phyloP scores from a whole-genome alignment of 2,888 invertebrate genomes.

The Notocelia uddmanniana region DNA sequence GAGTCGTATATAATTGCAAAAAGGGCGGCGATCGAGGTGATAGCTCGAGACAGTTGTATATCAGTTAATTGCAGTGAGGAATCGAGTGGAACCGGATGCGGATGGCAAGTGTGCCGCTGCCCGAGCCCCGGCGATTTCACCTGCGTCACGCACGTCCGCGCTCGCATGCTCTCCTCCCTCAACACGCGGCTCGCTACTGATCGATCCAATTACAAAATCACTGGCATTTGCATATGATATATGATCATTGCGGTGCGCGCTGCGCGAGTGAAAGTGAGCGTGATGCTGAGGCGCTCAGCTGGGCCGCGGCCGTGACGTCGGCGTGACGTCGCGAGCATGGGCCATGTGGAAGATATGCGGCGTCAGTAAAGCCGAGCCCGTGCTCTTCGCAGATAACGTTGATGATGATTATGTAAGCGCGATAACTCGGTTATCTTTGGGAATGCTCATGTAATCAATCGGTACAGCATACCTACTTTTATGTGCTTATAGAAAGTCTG shows the following conservation, averaged over 20 bases:
- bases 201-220: slow-evolving; percentile 70
- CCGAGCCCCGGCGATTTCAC: slow-evolving; percentile 75
- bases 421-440: slow-evolving; percentile 49
- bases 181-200: slow-evolving; percentile 53
- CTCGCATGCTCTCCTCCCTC: slow-evolving; percentile 65
- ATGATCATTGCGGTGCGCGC: slow-evolving; percentile 37
- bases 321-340: slow-evolving; percentile 66
- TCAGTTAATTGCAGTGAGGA: slow-evolving; percentile 45
- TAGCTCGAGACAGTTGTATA: slow-evolving; percentile 32
- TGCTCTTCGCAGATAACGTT: slow-evolving; percentile 69
- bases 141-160: slow-evolving; percentile 78
- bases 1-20: slow-evolving; percentile 16
- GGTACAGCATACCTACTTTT: neutral
- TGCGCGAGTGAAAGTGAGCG: slow-evolving; percentile 76
- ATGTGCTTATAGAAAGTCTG: slow-evolving; percentile 18
- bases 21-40: slow-evolving; percentile 48
- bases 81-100: slow-evolving; percentile 47
- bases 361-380: slow-evolving; percentile 80
- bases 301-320: slow-evolving; percentile 72
- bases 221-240: slow-evolving; percentile 67
- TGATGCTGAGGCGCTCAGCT: slow-evolving; percentile 72
- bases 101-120: slow-evolving; percentile 51
- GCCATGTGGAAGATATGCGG: slow-evolving; percentile 84
- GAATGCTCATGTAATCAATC: slow-evolving; percentile 56
- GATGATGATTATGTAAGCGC: slow-evolving; percentile 80